Percentiles rank a stretch among this genome's conserved stretches.
Evolutionary conservation across 2,797 vertebrate genomes (phyloP).

Genomic region (Macrochelys suwanniensis): DNA sequence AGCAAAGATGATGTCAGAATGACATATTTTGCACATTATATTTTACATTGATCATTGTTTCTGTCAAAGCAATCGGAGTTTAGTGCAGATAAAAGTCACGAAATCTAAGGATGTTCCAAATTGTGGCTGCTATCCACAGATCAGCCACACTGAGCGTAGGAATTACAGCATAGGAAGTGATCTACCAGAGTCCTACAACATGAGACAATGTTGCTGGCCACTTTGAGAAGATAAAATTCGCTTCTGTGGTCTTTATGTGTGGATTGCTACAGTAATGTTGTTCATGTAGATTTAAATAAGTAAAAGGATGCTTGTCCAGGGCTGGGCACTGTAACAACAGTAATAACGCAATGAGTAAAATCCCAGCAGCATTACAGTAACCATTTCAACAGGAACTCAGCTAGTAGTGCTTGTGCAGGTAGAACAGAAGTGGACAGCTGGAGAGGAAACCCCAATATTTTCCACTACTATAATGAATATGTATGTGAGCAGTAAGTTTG

Average conservation of each 20-base stretch:
- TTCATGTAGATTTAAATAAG: background rate
- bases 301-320: accelerated
- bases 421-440: background rate
- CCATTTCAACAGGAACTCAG: background rate
- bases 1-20: slow-evolving; percentile 52
- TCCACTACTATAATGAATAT: background rate
- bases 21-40: slow-evolving; percentile 53
- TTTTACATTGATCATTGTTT: slow-evolving; percentile 60
- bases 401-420: background rate
- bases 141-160: background rate
- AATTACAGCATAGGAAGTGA: background rate
- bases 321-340: accelerated
- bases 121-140: background rate
- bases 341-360: background rate
- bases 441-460: background rate
- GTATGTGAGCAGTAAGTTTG: background rate
- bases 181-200: background rate
- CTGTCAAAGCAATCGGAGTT: slow-evolving; percentile 56
- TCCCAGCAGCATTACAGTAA: background rate
- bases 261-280: background rate
- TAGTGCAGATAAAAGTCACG: slow-evolving; percentile 35
- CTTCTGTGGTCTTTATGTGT: accelerated
- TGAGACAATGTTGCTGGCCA: accelerated
- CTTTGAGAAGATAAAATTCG: accelerated
- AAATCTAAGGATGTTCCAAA: background rate